Evolutionary conservation across 2,113 vertebrate species (phyloP), one percentile per base, ranked within the genome.

Genomic region (Panurus biarmicus): DNA sequence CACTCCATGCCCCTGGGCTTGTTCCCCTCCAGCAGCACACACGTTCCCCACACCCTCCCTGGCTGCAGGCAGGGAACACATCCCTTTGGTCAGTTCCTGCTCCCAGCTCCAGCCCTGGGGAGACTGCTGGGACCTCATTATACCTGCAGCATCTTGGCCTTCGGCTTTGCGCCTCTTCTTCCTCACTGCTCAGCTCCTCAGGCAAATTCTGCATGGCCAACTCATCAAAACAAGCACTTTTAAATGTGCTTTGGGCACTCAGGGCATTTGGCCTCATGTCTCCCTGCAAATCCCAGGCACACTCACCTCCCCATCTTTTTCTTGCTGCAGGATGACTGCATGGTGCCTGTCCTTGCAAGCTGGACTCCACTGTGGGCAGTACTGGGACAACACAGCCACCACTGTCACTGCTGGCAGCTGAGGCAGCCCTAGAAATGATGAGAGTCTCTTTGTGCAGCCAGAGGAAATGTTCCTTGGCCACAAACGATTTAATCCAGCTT

Each of bases 331-430:
- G 38, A 1, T 35, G 45, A 12, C 11, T 14, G 28, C 22, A 11
- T 0, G 1, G 36, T 19, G 18, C 24, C n/a, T 1, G 0, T 36
- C 20, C 73, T 9, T 35, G 25, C 35, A 31, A 12, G 60, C 60
- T 58, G 87, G 16, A 28, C 48, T 74, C 48, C 26, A 8, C 3
- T 28, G 33, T 36, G 61, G 58, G 54, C 44, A 22, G 5, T 5
- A 3, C 64, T 20, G 23, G 31, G 44, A 71, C 35, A 36, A 5
- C 35, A 15, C 0, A 1, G 38, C 61, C 74, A 54, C 53, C 38
- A 4, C 58, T 53, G 67, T 24, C 67, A 60, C 85, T 1, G 2
- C 64, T n/a, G 14, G 44, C 50, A 23, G 64, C 51, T 53, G 26
- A 50, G 72, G 66, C 6, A 28, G 45, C 50, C 11, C 6, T 28